Base-by-base conservation (phyloP, 2,888 invertebrate genomes). In the Trichogramma evanescens region DNA sequence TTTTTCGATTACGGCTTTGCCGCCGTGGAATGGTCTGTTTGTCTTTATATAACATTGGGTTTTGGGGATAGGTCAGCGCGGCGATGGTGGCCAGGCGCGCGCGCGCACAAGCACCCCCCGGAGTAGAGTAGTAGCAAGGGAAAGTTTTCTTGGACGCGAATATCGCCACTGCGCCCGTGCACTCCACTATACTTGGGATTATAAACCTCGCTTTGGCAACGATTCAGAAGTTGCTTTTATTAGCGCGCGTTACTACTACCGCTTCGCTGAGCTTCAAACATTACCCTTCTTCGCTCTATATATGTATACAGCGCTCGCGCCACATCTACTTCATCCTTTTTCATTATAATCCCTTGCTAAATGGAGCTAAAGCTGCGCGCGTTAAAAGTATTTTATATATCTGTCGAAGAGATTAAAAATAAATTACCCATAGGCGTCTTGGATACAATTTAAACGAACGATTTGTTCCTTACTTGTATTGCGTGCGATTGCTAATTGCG, bases 181-280 rank as follows among this genome's bases (percentile, higher is more conserved):
- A 26, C 26, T 26, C 26, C 26, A 26, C 26, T 26, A 26, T 26
- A 26, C 26, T 26, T 26, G 26, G 56, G 52, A 64, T 66, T 66
- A 62, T 64, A 66, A 65, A 66, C 63, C 66, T 66, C 46, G 55
- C 60, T 63, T 66, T 68, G 66, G 67, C 67, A 63, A 63, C 58
- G 62, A 63, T 68, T 69, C 68, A 66, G 63, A 68, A 68, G 60
- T 66, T 54, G 62, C 64, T 68, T 68, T 68, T 69, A 69, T 69
- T 68, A 65, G 66, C 59, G 61, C n/a, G 56, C 40, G 39, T 44
- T 26, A 26, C 26, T 26, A 26, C 26, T 26, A 26, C 26, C 26
- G 26, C 26, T 26, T 26, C 26, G 26, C 26, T 26, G 26, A 26
- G 26, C 26, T 26, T 26, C 26, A 2, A 26, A 26, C 26, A 26